Percentiles rank a stretch among this genome's conserved stretches.
These are phyloP conservation scores for Baronia brevicornis DNA, from an alignment of 2,888 invertebrate species.

Conservation along the genomic window DNA sequence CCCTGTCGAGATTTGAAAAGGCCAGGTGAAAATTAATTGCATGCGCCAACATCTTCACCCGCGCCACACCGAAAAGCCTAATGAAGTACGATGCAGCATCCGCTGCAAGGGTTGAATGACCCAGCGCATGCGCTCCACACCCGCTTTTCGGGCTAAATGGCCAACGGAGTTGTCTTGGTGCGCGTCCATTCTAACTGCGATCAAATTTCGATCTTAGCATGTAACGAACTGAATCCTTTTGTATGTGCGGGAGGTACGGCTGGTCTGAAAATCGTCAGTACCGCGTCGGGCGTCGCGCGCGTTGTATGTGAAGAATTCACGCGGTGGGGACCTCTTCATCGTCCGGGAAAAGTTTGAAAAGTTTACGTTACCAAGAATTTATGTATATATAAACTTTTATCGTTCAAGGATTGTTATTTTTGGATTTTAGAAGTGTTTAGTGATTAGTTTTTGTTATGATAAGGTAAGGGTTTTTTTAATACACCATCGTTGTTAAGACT, in stretches of 20 bases:
- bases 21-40: slow-evolving; percentile 11
- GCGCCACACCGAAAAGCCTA: slow-evolving; percentile 26
- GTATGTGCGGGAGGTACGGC: slow-evolving; percentile 33
- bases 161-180: slow-evolving; percentile 59
- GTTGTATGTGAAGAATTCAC: slow-evolving; percentile 29
- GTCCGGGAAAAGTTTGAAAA: slow-evolving; percentile 49
- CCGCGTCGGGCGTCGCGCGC: slow-evolving; percentile 39
- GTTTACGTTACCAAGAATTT: slow-evolving; percentile 35
- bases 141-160: slow-evolving; percentile 47
- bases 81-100: slow-evolving; percentile 45
- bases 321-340: slow-evolving; percentile 6
- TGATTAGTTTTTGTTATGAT: slow-evolving; percentile 6
- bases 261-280: slow-evolving; percentile 35
- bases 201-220: slow-evolving; percentile 72
- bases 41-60: slow-evolving; percentile 12
- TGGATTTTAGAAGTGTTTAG: slow-evolving; percentile 10
- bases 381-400: too few relatives aligned
- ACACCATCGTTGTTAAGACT: too few relatives aligned
- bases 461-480: too few relatives aligned
- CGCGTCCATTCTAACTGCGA: slow-evolving; percentile 59
- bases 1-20: background rate
- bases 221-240: slow-evolving; percentile 61
- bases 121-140: slow-evolving; percentile 52
- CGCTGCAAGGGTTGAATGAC: slow-evolving; percentile 58
- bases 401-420: background rate